Percentiles rank a stretch among this genome's conserved stretches.
These are phyloP conservation scores for Oscheius onirici DNA, from an alignment of 2,888 invertebrate genomes.

Conservation along the genomic window DNA sequence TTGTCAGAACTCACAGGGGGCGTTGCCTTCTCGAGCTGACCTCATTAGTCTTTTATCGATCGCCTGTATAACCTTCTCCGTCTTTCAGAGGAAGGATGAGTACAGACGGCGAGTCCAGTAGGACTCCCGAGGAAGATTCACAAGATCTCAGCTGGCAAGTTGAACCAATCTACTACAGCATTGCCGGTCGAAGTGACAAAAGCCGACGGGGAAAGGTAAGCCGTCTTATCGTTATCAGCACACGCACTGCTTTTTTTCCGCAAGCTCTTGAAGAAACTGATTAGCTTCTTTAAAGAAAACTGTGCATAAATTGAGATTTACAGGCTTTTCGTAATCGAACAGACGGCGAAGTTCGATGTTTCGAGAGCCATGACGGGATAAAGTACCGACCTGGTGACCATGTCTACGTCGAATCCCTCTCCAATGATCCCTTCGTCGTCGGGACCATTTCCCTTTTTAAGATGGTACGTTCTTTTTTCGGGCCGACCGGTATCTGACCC, in stretches of 20 bases:
- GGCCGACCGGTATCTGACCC: not conserved
- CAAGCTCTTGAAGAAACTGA: not conserved
- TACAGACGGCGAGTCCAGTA: slow-evolving; percentile 31
- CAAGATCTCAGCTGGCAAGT: slow-evolving; percentile 33
- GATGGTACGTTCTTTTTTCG: slow-evolving; percentile 66
- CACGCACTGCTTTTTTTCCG: not conserved
- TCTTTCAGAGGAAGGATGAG: slow-evolving; percentile 26
- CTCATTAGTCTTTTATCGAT: slow-evolving; percentile 26
- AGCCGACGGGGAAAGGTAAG: slow-evolving; percentile 49
- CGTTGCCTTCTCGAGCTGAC: slow-evolving; percentile 25
- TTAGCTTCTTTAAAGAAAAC: not conserved
- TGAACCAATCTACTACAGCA: slow-evolving; percentile 52
- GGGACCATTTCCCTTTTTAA: slow-evolving; percentile 59
- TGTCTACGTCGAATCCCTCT: slow-evolving; percentile 58
- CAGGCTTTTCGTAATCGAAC: slow-evolving; percentile 59
- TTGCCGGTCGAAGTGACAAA: slow-evolving; percentile 46
- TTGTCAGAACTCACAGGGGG: not conserved
- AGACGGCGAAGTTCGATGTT: slow-evolving; percentile 60
- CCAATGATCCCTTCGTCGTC: slow-evolving; percentile 59
- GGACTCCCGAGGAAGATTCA: slow-evolving; percentile 26
- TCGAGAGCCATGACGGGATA: slow-evolving; percentile 60
- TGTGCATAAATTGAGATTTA: slow-evolving; percentile 13
- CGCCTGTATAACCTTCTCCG: slow-evolving; percentile 27
- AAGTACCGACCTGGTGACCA: slow-evolving; percentile 59
- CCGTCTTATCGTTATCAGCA: not conserved